These are phyloP conservation scores for Scomber scombrus DNA, from an alignment of 2,113 vertebrate species.

Conservation along the genomic window DNA sequence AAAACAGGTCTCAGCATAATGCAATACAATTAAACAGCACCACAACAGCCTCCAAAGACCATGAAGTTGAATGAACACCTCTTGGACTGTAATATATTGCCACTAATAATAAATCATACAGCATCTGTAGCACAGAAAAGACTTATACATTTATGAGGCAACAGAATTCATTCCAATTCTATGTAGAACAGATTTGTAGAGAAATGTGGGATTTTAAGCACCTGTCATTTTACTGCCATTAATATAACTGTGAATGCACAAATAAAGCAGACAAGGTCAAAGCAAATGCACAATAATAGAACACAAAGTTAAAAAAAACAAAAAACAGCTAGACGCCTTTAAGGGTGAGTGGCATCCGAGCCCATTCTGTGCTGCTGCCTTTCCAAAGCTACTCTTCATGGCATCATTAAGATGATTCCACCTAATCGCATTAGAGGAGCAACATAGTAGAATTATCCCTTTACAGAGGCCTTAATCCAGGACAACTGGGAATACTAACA, in stretches of 20 bases:
- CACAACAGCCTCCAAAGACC: neutral
- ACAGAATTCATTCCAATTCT: too few species aligned
- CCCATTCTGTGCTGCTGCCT: slow-evolving; percentile 15
- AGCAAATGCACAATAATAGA: neutral
- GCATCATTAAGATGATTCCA: slow-evolving; percentile 65
- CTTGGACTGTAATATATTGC: neutral
- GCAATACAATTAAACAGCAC: neutral
- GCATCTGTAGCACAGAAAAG: neutral
- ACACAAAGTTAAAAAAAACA: neutral
- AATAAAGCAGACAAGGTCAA: neutral
- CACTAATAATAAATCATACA: neutral
- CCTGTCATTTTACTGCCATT: neutral
- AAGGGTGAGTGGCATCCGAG: slow-evolving; percentile 24
- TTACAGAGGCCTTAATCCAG: slow-evolving; percentile 64
- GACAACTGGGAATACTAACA: slow-evolving; percentile 54
- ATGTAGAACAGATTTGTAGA: neutral
- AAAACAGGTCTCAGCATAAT: neutral
- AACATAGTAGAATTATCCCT: slow-evolving; percentile 59
- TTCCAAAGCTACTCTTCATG: slow-evolving; percentile 53
- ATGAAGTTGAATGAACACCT: neutral
- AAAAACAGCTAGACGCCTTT: neutral
- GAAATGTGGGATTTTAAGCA: neutral
- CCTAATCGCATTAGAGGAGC: slow-evolving; percentile 73
- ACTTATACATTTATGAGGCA: neutral
- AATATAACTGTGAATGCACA: neutral